phyloP scores from a whole-genome alignment of 2,113 vertebrate species.

The Reinhardtius hippoglossoides region DNA sequence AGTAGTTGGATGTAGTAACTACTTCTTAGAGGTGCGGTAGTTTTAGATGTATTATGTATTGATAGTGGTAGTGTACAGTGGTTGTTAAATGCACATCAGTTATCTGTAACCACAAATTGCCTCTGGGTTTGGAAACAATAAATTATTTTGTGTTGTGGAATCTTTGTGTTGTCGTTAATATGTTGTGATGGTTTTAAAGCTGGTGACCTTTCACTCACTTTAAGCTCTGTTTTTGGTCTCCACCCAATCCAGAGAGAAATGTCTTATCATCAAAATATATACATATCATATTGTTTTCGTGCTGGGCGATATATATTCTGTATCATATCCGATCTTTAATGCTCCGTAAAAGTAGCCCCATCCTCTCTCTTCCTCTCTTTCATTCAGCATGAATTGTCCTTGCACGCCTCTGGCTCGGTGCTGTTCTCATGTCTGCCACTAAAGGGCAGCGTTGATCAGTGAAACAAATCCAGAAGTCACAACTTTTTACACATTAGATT shows the following conservation, averaged over 20 bases:
- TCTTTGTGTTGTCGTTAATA: conserved; percentile 8
- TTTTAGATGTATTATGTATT: conserved; percentile 40
- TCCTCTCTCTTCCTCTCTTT: not conserved
- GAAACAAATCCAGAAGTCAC: not conserved
- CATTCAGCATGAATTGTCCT: not conserved
- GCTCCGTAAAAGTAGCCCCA: no score
- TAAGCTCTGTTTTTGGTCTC: not conserved
- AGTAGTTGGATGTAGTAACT: conserved; percentile 34
- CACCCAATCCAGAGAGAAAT: not conserved
- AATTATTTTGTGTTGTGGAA: conserved; percentile 75
- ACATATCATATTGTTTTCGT: no score
- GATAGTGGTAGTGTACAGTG: conserved; percentile 56
- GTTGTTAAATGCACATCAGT: conserved; percentile 58
- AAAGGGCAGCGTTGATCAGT: conserved; percentile 26
- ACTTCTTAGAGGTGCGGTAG: conserved; percentile 41
- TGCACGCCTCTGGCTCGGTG: not conserved
- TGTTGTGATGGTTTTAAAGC: not conserved
- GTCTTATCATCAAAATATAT: not conserved
- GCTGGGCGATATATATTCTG: not conserved
- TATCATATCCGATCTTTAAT: no score
- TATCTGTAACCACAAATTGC: conserved; percentile 67
- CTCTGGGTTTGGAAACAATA: conserved; percentile 72
- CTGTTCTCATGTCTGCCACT: conserved; percentile 7
- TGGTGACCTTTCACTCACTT: not conserved
- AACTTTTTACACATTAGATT: not conserved